A percentile compares a stretch with the other conserved stretches of the same genome.
These are phyloP conservation scores for Tadarida brasiliensis DNA, from an alignment of 2,797 vertebrate species.

Conservation along the genomic window DNA sequence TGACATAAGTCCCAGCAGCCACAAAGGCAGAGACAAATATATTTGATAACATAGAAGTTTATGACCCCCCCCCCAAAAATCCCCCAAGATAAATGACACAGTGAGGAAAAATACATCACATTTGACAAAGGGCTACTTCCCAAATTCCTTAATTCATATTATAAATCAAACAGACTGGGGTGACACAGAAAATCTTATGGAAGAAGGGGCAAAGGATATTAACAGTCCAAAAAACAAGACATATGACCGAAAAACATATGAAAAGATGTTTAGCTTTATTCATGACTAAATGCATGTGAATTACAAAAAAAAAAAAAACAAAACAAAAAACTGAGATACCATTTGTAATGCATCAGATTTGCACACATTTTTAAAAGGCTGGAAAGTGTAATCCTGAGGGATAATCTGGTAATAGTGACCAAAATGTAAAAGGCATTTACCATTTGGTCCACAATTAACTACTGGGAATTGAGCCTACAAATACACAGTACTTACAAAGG, in stretches of 20 bases:
- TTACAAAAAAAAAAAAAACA: slow-evolving; percentile 19
- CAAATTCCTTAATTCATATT: slow-evolving; percentile 60
- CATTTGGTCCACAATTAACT: slow-evolving; percentile 1
- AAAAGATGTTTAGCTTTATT: slow-evolving; percentile 59
- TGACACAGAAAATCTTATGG: not conserved
- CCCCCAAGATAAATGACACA: not conserved
- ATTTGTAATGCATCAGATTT: not conserved
- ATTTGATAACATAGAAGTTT: not conserved
- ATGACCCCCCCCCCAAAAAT: not conserved
- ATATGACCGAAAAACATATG: not conserved
- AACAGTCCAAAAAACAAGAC: not conserved
- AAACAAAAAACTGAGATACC: not conserved
- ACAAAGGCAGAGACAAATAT: slow-evolving; percentile 52
- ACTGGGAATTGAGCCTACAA: slow-evolving; percentile 1
- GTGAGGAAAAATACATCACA: slow-evolving; percentile 20
- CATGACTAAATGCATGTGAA: not conserved
- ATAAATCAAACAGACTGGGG: slow-evolving; percentile 9
- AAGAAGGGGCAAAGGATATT: slow-evolving; percentile 16
- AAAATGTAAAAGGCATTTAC: not conserved
- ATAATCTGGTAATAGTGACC: not conserved
- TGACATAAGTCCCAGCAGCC: slow-evolving; percentile 37
- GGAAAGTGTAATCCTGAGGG: not conserved
- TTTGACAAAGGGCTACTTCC: slow-evolving; percentile 18
- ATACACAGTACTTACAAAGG: not conserved
- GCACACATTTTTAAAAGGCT: not conserved